These are phyloP conservation scores for Metacarcinus magister DNA, from an alignment of 2,888 invertebrate genomes.

Conservation along the genomic window DNA sequence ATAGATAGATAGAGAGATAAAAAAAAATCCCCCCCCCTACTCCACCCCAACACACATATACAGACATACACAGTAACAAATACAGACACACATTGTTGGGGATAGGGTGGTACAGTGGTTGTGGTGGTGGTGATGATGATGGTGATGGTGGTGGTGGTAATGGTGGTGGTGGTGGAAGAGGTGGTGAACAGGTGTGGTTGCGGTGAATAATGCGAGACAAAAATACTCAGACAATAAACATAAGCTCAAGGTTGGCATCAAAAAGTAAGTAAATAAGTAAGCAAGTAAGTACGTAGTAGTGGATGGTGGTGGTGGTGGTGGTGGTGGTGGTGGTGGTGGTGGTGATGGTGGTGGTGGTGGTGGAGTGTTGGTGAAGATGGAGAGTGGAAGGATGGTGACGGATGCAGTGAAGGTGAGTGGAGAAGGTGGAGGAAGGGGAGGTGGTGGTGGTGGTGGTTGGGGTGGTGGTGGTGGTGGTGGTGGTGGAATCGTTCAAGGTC, in stretches of 20 bases:
- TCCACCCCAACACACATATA: too few species aligned
- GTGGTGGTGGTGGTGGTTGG: background rate
- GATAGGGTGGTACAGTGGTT: too few species aligned
- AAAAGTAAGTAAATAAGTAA: too few species aligned
- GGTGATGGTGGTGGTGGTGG: background rate
- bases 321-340: constrained; percentile 26
- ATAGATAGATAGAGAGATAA: background rate
- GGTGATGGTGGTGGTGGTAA: background rate
- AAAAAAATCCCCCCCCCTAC: background rate
- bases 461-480: background rate
- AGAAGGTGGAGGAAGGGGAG: background rate
- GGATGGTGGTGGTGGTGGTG: background rate
- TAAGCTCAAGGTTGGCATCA: background rate
- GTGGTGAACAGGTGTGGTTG: background rate
- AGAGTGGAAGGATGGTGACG: background rate
- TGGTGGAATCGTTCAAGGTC: constrained; percentile 14
- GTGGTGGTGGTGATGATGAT: background rate
- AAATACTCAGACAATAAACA: background rate
- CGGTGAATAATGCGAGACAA: background rate
- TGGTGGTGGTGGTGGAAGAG: background rate
- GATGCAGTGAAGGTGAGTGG: background rate
- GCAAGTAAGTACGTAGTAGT: too few species aligned
- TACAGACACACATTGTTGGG: too few species aligned
- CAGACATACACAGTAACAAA: too few species aligned
- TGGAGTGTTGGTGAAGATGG: background rate